Evolutionary conservation across 2,113 vertebrate species (phyloP).

Genomic region (Etheostoma spectabile): DNA sequence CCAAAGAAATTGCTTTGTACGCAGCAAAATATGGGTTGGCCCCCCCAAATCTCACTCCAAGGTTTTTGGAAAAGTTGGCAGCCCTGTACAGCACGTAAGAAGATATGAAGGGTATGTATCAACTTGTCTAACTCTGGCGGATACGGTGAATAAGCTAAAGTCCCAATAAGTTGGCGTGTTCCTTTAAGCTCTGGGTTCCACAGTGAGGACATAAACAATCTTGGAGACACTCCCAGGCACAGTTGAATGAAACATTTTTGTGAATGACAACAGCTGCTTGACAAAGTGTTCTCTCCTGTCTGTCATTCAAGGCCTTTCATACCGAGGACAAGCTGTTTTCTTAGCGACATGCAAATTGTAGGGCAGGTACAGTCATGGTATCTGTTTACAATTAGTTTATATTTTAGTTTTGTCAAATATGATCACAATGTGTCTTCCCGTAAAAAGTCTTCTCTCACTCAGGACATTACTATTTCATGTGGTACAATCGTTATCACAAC

Average conservation of each 20-base stretch:
- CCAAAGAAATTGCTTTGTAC: too few relatives aligned
- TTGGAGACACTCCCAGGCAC: slow-evolving; percentile 52
- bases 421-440: neutral
- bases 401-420: neutral
- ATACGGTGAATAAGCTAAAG: too few relatives aligned
- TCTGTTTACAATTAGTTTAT: neutral
- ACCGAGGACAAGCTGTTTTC: slow-evolving; percentile 25
- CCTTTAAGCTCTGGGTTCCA: neutral
- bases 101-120: too few relatives aligned
- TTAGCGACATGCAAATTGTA: neutral
- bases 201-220: slow-evolving; percentile 38
- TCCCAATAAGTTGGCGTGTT: too few relatives aligned
- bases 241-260: slow-evolving; percentile 71
- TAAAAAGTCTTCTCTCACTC: neutral
- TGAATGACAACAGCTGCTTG: slow-evolving; percentile 67
- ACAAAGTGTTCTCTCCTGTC: slow-evolving; percentile 40
- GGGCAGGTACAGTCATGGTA: neutral
- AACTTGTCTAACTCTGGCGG: too few relatives aligned
- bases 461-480: neutral
- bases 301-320: slow-evolving; percentile 54
- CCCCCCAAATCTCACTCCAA: too few relatives aligned
- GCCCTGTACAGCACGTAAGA: too few relatives aligned
- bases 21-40: too few relatives aligned
- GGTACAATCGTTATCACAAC: neutral
- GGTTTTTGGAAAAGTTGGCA: too few relatives aligned